Base-by-base conservation (phyloP, 1,140 invertebrate genomes). In the Stratiolaelaps scimitus region DNA sequence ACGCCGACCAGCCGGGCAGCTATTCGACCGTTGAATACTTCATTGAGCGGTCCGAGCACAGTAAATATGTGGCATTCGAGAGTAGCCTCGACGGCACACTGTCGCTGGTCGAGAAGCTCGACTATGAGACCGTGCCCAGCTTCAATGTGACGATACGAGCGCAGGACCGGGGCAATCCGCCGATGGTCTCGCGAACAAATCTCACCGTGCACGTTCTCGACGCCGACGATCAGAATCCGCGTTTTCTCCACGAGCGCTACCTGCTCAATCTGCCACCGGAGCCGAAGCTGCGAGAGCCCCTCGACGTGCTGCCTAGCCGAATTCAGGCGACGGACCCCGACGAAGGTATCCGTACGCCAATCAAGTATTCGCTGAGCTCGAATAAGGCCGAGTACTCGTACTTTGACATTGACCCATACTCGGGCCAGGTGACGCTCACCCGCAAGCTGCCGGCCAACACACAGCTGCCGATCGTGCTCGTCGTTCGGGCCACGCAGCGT, bases 141-240 rank as follows among this genome's bases (percentile, higher is more conserved):
- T 90, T 92, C 71, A 87, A 86, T 0, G 81, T 92, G 2, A 81
- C 79, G 44, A 81, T 93, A 67, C 78, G 86, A 47, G 89, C 76
- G 15, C 73, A 74, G 80, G 89, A 92, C 78, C 86, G 89, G 76
- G 89, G 88, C 28, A 80, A 81, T 67, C 88, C 88, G 13, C 84
- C 88, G 0, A 81, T 81, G 68, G 81, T 80, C 68, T 84, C 84
- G 29, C 83, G 86, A 67, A 88, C 88, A 0, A 76, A 80, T 26
- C 78, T 93, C 10, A 81, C 81, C 0, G 83, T 92, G 0, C 82
- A 87, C 66, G 84, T 92, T 2, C 82, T 88, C 5, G 90, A 94
- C 75, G 88, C 89, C 0, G 90, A 94, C 72, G 89, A 94, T 77
- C 89, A 92, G 77, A 92, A 92, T 79, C 89, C 89, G 2, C 71